Base-by-base conservation (phyloP, 2,888 invertebrate species). In the Trissolcus japonicus region DNA sequence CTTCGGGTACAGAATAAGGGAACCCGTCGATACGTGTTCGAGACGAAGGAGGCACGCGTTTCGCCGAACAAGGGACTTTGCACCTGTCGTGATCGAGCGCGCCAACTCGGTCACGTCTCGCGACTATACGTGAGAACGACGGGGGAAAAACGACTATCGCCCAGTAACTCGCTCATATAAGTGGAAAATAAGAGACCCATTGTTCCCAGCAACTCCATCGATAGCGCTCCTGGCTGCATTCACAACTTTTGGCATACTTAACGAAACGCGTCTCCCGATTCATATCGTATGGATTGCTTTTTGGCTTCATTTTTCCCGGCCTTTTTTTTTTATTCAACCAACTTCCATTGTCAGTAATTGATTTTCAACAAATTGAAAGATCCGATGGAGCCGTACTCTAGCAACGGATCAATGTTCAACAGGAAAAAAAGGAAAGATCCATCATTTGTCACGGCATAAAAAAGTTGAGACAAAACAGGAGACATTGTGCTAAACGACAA, bases 111-210 rank as follows among this genome's bases (percentile, higher is more conserved):
- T 85, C 86, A 84, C 85, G 86, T 85, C 80, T 72, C 82, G 35
- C 35, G 80, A 43, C 77, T 76, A 81, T 84, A 85, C 85, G 85
- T 84, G 85, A 85, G 84, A 85, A 82, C 80, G 74, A 66, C 62
- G 68, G 61, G 77, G 80, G 16, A 46, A 51, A 81, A 62, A 76
- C n/a, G 73, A 73, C 67, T 19, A 17, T 72, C 46, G 17, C 81
- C 73, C 76, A 63, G 81, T 80, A 75, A 79, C 82, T 80, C 77
- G 78, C 80, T 82, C 83, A 76, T 85, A 86, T 86, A 86, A 87
- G 86, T 86, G 83, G 85, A 81, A 86, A 86, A 86, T 86, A 85
- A 86, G 83, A 86, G 85, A 83, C 82, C 83, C 84, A 86, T 86
- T 86, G 86, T 87, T 84, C 80, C 77, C 40, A 59, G 56, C 66